Conservation (phyloP, 2,797 vertebrate species). For the Muscicapa striata region DNA sequence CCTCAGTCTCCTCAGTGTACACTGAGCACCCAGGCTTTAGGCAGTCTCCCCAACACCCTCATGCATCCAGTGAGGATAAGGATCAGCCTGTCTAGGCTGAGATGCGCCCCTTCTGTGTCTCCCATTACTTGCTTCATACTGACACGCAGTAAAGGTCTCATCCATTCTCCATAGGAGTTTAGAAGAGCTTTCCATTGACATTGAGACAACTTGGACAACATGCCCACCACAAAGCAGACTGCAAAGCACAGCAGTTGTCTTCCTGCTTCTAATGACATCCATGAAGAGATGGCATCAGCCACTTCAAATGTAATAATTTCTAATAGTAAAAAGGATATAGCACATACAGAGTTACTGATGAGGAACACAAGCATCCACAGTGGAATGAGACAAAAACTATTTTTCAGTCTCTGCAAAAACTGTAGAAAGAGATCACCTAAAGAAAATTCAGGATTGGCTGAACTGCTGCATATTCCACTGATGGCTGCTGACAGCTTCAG, state of each 20-base stretch:
- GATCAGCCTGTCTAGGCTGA: background rate
- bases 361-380: slow-evolving; percentile 34
- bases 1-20: background rate
- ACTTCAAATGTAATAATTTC: background rate
- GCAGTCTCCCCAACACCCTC: background rate
- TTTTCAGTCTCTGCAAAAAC: slow-evolving; percentile 28
- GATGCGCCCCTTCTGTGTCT: background rate
- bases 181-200: background rate
- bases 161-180: background rate
- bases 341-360: slow-evolving; percentile 52
- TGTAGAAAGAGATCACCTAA: background rate
- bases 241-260: background rate
- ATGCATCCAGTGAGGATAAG: background rate
- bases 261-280: background rate
- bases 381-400: slow-evolving; percentile 9
- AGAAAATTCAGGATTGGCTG: slow-evolving; percentile 30
- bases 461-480: slow-evolving; percentile 1
- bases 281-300: background rate
- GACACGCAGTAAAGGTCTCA: background rate
- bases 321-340: slow-evolving; percentile 25
- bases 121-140: background rate
- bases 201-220: background rate
- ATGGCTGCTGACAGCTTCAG: slow-evolving; percentile 4
- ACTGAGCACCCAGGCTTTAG: background rate
- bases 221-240: background rate